phyloP scores from a whole-genome alignment of 2,797 vertebrate species.

The Hylomyscus alleni region DNA sequence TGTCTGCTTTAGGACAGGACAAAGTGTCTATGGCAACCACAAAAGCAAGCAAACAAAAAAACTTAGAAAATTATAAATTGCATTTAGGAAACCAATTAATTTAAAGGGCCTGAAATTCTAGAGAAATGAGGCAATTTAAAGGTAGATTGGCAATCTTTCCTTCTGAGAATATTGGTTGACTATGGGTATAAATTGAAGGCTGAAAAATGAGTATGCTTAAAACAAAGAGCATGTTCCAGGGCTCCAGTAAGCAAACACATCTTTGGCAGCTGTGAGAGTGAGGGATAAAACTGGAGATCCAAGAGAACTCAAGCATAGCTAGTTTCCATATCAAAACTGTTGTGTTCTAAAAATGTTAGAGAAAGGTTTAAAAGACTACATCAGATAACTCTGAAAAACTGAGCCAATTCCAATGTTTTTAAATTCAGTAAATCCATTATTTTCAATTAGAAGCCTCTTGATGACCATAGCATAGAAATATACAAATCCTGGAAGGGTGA shows the following conservation, averaged over 20 bases:
- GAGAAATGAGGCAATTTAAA: neutral
- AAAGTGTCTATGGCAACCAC: neutral
- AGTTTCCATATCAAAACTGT: neutral
- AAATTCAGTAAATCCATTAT: neutral
- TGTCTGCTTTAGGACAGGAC: neutral
- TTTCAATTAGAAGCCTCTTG: neutral
- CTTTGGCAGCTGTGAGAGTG: neutral
- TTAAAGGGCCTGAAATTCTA: neutral
- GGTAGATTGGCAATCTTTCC: neutral
- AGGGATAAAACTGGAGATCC: neutral
- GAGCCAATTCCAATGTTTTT: neutral
- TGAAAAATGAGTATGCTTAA: neutral
- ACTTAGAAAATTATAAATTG: neutral
- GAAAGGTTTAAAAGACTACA: neutral
- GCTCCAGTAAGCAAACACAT: neutral
- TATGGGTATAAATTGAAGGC: neutral
- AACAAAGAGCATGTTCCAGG: neutral
- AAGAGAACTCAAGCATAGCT: neutral
- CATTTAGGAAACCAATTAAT: neutral
- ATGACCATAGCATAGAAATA: neutral
- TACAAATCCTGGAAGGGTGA: neutral
- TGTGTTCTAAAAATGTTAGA: neutral
- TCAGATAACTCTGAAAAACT: neutral
- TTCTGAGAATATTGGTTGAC: slow-evolving; percentile 11
- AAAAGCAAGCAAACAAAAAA: neutral